These are phyloP conservation scores for Centrocercus urophasianus DNA, from an alignment of 2,113 vertebrate genomes.

Conservation along the genomic window DNA sequence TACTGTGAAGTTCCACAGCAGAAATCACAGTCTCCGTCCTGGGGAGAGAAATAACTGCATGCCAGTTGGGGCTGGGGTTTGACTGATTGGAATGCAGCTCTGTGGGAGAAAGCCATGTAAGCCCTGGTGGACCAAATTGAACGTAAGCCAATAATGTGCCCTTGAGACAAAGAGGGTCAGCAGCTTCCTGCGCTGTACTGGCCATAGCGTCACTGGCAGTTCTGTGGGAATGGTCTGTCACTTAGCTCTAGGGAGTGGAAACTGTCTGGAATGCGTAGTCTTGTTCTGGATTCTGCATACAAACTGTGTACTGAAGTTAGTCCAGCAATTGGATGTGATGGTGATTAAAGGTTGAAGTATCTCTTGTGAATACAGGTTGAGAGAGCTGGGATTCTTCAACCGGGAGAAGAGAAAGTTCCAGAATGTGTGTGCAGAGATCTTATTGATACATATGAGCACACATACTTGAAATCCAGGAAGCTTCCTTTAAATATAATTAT, in stretches of 20 bases:
- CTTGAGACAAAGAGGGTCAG: background rate
- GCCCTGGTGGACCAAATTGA: background rate
- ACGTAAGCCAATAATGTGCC: background rate
- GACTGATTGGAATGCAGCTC: background rate
- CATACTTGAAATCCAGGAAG: background rate
- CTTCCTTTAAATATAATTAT: background rate
- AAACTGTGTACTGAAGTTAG: background rate
- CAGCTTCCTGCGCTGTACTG: background rate
- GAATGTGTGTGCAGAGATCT: background rate
- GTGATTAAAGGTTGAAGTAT: background rate
- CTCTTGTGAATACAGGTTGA: background rate
- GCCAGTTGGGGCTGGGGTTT: background rate
- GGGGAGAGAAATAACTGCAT: background rate
- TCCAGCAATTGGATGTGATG: background rate
- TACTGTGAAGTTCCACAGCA: background rate
- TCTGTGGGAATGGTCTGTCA: background rate
- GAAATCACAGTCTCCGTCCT: background rate
- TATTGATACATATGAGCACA: background rate
- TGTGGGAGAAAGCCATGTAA: background rate
- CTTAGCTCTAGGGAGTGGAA: fast-evolving
- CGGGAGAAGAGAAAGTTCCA: background rate
- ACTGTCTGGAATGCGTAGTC: background rate
- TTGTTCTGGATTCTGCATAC: background rate
- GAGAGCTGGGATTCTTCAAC: background rate
- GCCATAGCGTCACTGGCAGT: background rate